Conservation (phyloP, 2,797 vertebrate genomes). For the Chelmon rostratus region DNA sequence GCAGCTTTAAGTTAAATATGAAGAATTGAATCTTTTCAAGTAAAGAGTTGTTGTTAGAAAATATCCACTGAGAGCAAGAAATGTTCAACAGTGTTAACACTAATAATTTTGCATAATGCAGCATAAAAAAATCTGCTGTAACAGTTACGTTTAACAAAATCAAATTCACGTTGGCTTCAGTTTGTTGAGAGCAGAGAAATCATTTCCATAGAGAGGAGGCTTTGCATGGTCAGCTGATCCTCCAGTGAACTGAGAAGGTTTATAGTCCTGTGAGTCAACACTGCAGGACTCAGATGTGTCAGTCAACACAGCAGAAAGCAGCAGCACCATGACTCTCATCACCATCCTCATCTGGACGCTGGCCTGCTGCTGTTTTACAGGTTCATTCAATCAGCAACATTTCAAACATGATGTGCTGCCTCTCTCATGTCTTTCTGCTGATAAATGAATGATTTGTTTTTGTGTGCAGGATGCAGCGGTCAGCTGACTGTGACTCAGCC, state of each 20-base stretch:
- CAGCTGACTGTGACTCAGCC: neutral
- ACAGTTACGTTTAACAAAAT: neutral
- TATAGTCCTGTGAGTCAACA: conserved; percentile 62
- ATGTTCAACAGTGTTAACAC: no score
- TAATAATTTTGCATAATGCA: no score
- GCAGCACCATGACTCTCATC: no score
- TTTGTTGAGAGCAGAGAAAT: conserved; percentile 26
- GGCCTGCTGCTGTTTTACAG: no score
- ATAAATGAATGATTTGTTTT: neutral
- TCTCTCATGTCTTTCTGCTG: no score
- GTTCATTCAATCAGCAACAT: conserved; percentile 47
- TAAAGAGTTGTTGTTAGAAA: no score
- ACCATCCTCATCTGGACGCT: no score
- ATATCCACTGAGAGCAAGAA: no score
- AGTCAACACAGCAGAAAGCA: no score
- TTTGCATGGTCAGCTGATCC: conserved; percentile 72
- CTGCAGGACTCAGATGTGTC: no score
- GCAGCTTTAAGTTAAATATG: neutral
- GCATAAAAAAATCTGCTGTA: neutral
- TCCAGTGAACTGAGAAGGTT: conserved; percentile 63
- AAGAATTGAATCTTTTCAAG: no score
- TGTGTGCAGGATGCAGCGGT: neutral
- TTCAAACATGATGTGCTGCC: neutral
- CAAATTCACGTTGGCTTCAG: neutral
- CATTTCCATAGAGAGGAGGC: conserved; percentile 63